phyloP scores from a whole-genome alignment of 1,140 invertebrate species.

The Apis cerana region DNA sequence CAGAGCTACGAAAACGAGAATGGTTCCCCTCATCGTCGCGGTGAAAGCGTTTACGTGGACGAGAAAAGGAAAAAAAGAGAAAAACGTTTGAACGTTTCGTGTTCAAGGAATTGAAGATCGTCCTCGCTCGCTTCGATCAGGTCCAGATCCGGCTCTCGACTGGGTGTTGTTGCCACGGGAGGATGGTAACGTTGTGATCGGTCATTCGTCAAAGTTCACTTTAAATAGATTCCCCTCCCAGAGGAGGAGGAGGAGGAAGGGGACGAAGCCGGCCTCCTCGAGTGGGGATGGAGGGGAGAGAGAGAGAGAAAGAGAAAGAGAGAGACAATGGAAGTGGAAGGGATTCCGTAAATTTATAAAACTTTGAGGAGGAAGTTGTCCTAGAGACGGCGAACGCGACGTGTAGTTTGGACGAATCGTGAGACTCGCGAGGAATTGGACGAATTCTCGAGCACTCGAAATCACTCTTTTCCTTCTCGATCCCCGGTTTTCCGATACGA shows the following conservation, averaged over 20 bases:
- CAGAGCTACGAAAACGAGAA: conserved; percentile 67
- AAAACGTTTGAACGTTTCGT: too few relatives aligned
- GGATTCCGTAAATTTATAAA: conserved; percentile 36
- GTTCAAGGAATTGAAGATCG: background rate
- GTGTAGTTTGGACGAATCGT: background rate
- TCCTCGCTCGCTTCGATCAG: conserved; percentile 59
- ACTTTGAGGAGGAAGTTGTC: background rate
- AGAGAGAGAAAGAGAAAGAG: too few relatives aligned
- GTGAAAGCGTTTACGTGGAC: conserved; percentile 61
- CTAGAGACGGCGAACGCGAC: too few relatives aligned
- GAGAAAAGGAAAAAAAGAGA: too few relatives aligned
- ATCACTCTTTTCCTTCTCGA: too few relatives aligned
- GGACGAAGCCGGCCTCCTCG: too few relatives aligned
- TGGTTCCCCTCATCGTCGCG: conserved; percentile 68
- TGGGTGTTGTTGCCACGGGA: conserved; percentile 37
- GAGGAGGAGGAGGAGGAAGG: too few relatives aligned
- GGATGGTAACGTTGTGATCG: conserved; percentile 43
- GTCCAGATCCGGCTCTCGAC: conserved; percentile 69
- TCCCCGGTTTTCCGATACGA: conserved; percentile 5
- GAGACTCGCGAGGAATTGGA: background rate
- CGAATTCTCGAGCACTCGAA: background rate
- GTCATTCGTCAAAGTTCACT: conserved; percentile 40
- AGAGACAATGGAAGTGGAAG: background rate
- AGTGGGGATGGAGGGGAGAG: conserved; percentile 17
- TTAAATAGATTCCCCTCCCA: conserved; percentile 45